Percentiles rank a stretch among this genome's conserved stretches.
Evolutionary conservation across 2,797 vertebrate species (phyloP).

Genomic region (Pipistrellus nathusii): DNA sequence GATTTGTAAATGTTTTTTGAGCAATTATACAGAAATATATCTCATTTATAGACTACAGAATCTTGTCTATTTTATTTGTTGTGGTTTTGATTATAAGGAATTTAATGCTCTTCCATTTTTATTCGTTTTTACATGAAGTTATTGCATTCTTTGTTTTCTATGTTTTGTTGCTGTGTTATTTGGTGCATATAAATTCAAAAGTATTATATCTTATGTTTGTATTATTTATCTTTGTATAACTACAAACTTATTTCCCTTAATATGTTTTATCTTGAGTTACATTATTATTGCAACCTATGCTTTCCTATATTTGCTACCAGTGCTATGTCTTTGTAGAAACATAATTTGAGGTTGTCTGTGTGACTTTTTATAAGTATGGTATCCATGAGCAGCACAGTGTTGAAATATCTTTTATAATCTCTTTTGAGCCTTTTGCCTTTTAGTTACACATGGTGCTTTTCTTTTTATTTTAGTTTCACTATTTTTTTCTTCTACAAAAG

Average conservation of each 20-base stretch:
- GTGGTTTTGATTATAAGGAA: background rate
- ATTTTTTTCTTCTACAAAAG: background rate
- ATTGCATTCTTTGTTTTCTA: slow-evolving; percentile 11
- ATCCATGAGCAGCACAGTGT: background rate
- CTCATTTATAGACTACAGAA: background rate
- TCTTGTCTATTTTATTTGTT: background rate
- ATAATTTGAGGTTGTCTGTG: background rate
- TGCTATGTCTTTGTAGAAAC: background rate
- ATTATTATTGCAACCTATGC: background rate
- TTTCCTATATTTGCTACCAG: background rate
- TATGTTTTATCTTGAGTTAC: slow-evolving; percentile 1
- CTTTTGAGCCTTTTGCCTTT: background rate
- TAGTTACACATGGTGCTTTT: background rate
- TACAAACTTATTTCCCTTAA: background rate
- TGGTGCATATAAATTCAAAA: slow-evolving; percentile 51
- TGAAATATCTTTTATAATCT: background rate
- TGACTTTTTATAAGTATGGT: background rate
- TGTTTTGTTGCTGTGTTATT: slow-evolving; percentile 54
- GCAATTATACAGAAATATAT: slow-evolving; percentile 36
- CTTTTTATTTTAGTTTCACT: background rate
- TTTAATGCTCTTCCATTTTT: background rate
- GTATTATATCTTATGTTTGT: background rate
- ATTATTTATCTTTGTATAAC: slow-evolving; percentile 2
- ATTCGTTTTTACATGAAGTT: background rate
- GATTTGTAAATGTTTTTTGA: background rate